Evolutionary conservation across 2,113 vertebrate species (phyloP).

Genomic region (Trinectes maculatus): DNA sequence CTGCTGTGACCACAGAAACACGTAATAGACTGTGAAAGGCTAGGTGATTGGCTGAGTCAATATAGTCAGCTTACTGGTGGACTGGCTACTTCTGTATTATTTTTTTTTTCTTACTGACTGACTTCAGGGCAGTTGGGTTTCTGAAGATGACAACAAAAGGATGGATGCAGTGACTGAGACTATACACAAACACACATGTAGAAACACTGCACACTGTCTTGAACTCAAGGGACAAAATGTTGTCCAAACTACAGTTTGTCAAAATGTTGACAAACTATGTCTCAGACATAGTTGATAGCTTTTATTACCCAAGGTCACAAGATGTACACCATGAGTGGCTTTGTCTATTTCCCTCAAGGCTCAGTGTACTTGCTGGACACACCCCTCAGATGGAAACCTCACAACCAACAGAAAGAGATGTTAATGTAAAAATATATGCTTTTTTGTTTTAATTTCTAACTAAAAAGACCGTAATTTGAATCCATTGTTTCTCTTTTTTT

Average conservation of each 20-base stretch:
- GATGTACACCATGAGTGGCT: constrained; percentile 20
- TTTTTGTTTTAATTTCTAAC: constrained; percentile 73
- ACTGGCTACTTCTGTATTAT: background rate
- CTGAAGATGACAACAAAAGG: constrained; percentile 12
- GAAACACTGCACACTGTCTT: constrained; percentile 35
- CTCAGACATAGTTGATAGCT: constrained; percentile 49
- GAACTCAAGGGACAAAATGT: constrained; percentile 39
- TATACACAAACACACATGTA: constrained; percentile 16
- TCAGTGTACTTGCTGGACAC: constrained; percentile 17
- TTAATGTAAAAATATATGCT: constrained; percentile 67
- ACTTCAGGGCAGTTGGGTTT: constrained; percentile 57
- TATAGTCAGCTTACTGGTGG: constrained; percentile 20
- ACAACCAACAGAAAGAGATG: constrained; percentile 55
- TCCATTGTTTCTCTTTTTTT: constrained; percentile 34
- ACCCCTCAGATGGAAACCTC: constrained; percentile 40
- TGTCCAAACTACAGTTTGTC: no score
- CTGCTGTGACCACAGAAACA: constrained; percentile 14
- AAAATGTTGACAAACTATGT: no score
- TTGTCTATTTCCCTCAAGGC: constrained; percentile 30
- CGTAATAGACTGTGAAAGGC: constrained; percentile 5
- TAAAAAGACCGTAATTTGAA: constrained; percentile 68
- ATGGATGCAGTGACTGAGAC: constrained; percentile 18
- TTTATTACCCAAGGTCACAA: constrained; percentile 41
- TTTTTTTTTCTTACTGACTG: constrained; percentile 51
- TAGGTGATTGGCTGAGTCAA: background rate